These are phyloP conservation scores for Odontothrips loti DNA, from an alignment of 2,888 invertebrate species.

Conservation along the genomic window DNA sequence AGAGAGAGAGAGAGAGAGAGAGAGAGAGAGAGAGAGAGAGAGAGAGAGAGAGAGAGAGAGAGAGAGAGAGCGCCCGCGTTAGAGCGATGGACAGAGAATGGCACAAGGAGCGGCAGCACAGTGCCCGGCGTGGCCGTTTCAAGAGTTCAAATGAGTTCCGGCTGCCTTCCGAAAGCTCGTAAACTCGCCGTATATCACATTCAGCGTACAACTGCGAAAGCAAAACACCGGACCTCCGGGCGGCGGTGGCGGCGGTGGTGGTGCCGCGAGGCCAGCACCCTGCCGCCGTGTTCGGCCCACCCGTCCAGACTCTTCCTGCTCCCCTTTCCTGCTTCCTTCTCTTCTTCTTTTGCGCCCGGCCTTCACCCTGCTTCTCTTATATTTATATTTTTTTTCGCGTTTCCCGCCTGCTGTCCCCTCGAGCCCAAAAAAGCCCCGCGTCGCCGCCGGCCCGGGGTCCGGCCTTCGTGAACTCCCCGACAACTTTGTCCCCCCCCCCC, in stretches of 20 bases:
- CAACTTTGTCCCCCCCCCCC: background rate
- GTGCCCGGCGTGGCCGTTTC: conserved; percentile 3
- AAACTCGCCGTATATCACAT: conserved; percentile 26
- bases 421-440: too few species aligned
- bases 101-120: background rate
- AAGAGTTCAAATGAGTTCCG: conserved; percentile 26
- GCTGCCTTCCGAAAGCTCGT: conserved; percentile 25
- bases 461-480: background rate
- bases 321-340: background rate
- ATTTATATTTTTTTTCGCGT: too few species aligned
- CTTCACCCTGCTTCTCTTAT: background rate
- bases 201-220: conserved; percentile 22
- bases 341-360: background rate
- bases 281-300: background rate
- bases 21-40: too few species aligned
- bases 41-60: background rate
- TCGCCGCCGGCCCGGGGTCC: background rate
- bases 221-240: conserved; percentile 19
- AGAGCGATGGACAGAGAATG: background rate
- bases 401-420: background rate
- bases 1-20: background rate
- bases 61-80: background rate
- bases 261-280: background rate
- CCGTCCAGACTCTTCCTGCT: conserved; percentile 18
- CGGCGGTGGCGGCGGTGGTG: background rate